Base-by-base conservation (phyloP, 2,113 vertebrate species). In the Amphilophus citrinellus region DNA sequence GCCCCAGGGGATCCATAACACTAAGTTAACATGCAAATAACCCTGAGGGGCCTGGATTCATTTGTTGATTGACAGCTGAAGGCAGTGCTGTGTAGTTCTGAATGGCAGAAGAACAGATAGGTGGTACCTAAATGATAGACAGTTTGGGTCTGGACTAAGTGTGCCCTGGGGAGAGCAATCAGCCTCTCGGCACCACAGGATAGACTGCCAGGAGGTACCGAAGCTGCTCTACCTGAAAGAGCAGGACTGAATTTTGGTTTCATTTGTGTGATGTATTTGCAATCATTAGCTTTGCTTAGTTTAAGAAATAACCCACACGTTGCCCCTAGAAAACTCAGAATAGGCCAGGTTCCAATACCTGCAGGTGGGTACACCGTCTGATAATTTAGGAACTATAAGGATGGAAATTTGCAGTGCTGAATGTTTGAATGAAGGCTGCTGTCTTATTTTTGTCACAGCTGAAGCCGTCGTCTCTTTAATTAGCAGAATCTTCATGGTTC, bases 21-120 rank as follows among this genome's bases (percentile, higher is more conserved):
- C 73, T 32, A 73, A 80, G 83, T 88, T 82, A 91, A 93, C 63
- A 87, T 88, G 83, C 80, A 93, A 88, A 91, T 91, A 78, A 84
- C 59, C 61, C 68, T 20, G 13, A 86, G 63, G 71, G 66, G 76
- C 76, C 61, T 66, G 61, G 30, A 77, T 83, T 83, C 7, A 66
- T 80, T 47, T 37, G 84, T 22, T 88, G 91, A 89, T 58, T 83
- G 85, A 83, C 85, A 84, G 77, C 61, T 84, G 60, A 76, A 83
- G 76, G 68, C 58, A 84, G 77, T 15, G 61, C 9, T 24, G 63
- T 62, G 27, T 24, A 66, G 35, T 42, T 78, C 27, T 83, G 84
- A 89, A 87, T 13, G 24, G 82, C 60, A 59, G 71, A 56, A 17
- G 47, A 71, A 75, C 42, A 79, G 77, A 84, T 61, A 85, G 50